A percentile compares a stretch with the other conserved stretches of the same genome.
These are phyloP conservation scores for Thunnus albacares DNA, from an alignment of 2,797 vertebrate genomes.

Conservation along the genomic window DNA sequence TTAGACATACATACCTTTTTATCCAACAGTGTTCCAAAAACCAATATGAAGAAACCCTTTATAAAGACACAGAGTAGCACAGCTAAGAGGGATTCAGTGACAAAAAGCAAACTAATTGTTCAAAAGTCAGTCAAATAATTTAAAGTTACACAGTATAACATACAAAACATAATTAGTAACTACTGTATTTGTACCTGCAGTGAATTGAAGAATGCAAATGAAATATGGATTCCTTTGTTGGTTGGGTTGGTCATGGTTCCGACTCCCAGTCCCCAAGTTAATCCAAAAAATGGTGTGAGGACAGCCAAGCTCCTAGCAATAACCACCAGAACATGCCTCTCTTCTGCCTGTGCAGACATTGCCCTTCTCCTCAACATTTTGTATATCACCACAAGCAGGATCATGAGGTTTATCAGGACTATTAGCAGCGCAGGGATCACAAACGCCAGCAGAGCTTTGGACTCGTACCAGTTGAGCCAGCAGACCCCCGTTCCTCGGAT, in stretches of 20 bases:
- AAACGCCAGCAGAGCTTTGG: slow-evolving; percentile 91
- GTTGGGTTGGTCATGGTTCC: slow-evolving; percentile 50
- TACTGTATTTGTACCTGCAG: slow-evolving; percentile 76
- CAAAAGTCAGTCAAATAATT: not conserved
- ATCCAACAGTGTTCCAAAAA: slow-evolving; percentile 80
- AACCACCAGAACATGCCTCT: slow-evolving; percentile 85
- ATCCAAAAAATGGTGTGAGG: slow-evolving; percentile 91
- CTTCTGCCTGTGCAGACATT: slow-evolving; percentile 78
- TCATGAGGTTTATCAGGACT: slow-evolving; percentile 88
- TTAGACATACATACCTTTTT: slow-evolving; percentile 67
- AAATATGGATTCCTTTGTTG: slow-evolving; percentile 55
- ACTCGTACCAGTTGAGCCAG: slow-evolving; percentile 90
- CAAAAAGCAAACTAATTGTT: not conserved
- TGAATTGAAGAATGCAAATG: slow-evolving; percentile 84
- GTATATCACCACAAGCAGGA: slow-evolving; percentile 88
- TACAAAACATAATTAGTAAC: not conserved
- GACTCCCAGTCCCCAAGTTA: slow-evolving; percentile 95
- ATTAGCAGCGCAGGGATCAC: slow-evolving; percentile 90
- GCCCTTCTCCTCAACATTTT: slow-evolving; percentile 88
- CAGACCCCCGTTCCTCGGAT: slow-evolving; percentile 70
- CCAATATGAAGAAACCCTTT: slow-evolving; percentile 81
- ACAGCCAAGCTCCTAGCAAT: slow-evolving; percentile 89
- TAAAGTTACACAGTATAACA: not conserved
- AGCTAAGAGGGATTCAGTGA: not conserved
- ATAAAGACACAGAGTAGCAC: slow-evolving; percentile 25